These are phyloP conservation scores for Terrapene triunguis DNA, from an alignment of 2,113 vertebrate genomes.

Conservation along the genomic window DNA sequence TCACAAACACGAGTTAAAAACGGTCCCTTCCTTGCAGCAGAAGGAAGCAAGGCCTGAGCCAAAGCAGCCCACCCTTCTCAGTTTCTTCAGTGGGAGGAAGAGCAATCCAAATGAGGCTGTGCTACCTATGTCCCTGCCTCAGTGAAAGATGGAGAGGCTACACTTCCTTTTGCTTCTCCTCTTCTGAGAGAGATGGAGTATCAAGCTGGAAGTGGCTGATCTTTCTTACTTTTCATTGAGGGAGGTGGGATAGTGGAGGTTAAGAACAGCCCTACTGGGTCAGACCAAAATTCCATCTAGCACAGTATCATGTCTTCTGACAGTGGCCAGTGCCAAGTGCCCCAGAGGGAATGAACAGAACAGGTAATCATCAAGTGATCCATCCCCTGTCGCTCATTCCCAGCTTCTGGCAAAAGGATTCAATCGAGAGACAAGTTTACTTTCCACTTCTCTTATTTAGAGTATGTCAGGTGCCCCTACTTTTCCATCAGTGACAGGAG, in stretches of 20 bases:
- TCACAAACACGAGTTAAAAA: not conserved
- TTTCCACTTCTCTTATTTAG: not conserved
- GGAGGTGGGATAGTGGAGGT: not conserved
- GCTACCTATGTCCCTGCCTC: not conserved
- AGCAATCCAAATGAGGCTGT: not conserved
- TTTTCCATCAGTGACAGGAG: not conserved
- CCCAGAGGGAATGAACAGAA: no score
- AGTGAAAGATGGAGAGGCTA: rapidly evolving
- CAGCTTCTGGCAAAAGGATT: not conserved
- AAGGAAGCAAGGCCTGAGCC: not conserved
- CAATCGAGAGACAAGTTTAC: not conserved
- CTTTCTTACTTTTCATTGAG: not conserved
- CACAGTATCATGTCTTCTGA: no score
- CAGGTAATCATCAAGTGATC: no score
- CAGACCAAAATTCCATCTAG: no score
- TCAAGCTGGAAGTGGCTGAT: not conserved
- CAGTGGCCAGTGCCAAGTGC: no score
- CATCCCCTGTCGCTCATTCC: no score
- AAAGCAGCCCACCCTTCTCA: not conserved
- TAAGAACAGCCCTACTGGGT: no score
- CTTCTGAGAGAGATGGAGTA: not conserved
- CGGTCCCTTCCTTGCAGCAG: not conserved
- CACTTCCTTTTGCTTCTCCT: slow-evolving; percentile 41
- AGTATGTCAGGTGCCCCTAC: not conserved
- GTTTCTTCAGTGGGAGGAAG: not conserved